Base-by-base conservation (phyloP, 2,888 invertebrate species). In the Acrobasis consociella region DNA sequence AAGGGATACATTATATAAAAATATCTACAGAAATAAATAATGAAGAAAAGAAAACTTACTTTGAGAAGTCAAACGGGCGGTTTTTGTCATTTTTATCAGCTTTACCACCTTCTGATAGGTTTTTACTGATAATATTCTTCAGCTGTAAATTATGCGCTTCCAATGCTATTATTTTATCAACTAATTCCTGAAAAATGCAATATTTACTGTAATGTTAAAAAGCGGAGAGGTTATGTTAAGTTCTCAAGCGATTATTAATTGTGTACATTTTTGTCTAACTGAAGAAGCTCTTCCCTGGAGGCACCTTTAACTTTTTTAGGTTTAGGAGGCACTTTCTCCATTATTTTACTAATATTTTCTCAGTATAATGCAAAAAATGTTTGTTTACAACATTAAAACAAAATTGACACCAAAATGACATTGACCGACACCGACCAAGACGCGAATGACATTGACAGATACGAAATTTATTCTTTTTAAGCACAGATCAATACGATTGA, bases 121-220 rank as follows among this genome's bases (percentile, higher is more conserved):
- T 93, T 80, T 94, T 95, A 63, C 90, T 92, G 31, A 96, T 91
- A 58, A 96, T 93, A 80, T 95, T 95, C 83, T 95, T 95, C 3
- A 98, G 81, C 78, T 98, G 97, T 38, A 89, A 82, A 75, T 97
- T 97, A 76, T 97, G 97, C 0, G 96, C 95, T 85, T 97, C 95
- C 56, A 97, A 77, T 74, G 95, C 94, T 49, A 95, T 84, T 64
- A 98, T 93, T 87, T 93, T 94, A 17, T 94, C 93, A 46, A 97
- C 94, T 58, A 98, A 86, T 75, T 96, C 96, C 94, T 97, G 78
- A 60, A 52, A 56, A 56, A 42, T 46, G 0, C 64, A 65, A 65
- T 51, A 58, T 39, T 31, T 46, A 39, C 9, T 37, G 59, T 66
- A 64, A 58, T 22, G 51, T 17, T 39, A 49, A 17, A 58, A 49